Evolutionary conservation across 2,888 invertebrate species (phyloP).

Genomic region (Hemicrepidius hirtus): DNA sequence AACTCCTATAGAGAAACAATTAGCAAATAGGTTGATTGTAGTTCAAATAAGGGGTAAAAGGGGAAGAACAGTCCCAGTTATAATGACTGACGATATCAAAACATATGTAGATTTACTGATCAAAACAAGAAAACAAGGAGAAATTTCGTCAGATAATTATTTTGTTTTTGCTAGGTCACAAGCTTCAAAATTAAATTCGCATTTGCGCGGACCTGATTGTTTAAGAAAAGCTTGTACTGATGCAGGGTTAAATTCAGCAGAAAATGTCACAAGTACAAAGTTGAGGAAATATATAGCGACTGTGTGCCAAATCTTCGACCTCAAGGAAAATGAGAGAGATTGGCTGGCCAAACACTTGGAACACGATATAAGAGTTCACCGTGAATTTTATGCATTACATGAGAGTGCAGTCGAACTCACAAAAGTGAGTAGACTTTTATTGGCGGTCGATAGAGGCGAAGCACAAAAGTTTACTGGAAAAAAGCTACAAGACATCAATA

Average conservation of each 20-base stretch:
- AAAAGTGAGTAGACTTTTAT: conserved; percentile 49
- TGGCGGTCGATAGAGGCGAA: background rate
- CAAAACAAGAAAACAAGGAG: background rate
- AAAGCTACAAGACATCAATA: background rate
- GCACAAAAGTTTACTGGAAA: background rate
- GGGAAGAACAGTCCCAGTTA: conserved; percentile 35
- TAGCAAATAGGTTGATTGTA: conserved; percentile 4
- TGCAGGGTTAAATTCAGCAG: conserved; percentile 1
- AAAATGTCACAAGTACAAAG: conserved; percentile 55
- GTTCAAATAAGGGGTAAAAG: conserved; percentile 33
- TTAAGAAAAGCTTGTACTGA: conserved; percentile 7
- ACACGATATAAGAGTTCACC: conserved; percentile 58
- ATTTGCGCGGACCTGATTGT: background rate
- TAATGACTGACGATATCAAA: background rate
- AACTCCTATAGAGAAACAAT: background rate
- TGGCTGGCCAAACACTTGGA: conserved; percentile 60
- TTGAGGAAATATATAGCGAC: no score
- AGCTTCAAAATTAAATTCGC: background rate
- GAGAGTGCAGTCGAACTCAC: conserved; percentile 59
- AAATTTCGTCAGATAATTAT: background rate
- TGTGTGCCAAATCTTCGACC: no score
- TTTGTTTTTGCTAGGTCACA: conserved; percentile 12
- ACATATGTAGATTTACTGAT: conserved; percentile 49
- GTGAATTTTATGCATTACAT: conserved; percentile 58
- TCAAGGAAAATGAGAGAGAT: conserved; percentile 57